Conservation (phyloP, 2,797 vertebrate species). For the Coracias cyanogaster region DNA sequence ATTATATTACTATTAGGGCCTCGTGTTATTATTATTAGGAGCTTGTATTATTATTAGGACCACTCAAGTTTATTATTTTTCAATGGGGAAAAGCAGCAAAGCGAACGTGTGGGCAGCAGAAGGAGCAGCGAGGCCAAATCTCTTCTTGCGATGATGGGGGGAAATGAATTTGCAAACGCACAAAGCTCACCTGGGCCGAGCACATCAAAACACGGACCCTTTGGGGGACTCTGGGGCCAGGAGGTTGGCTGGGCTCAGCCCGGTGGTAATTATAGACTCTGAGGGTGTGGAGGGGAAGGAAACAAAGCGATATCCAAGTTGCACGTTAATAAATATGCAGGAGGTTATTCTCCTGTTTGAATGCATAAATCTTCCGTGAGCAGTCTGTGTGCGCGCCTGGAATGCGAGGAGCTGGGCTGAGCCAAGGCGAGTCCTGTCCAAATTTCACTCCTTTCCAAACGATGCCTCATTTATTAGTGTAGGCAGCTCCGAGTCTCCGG, state of each 20-base stretch:
- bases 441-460: constrained; percentile 72
- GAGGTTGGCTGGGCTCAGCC: background rate
- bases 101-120: accelerated
- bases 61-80: background rate
- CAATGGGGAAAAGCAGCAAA: background rate
- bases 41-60: background rate
- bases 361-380: constrained; percentile 52
- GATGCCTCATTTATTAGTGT: constrained; percentile 68
- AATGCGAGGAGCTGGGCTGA: constrained; percentile 40
- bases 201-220: accelerated
- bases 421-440: constrained; percentile 66
- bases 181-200: background rate
- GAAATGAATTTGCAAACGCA: background rate
- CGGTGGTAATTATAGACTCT: background rate
- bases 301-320: background rate
- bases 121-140: background rate
- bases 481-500: constrained; percentile 27
- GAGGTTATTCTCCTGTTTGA: constrained; percentile 11
- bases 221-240: background rate
- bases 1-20: background rate
- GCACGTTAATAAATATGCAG: background rate
- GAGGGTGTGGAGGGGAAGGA: constrained; percentile 48
- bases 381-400: background rate
- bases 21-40: background rate
- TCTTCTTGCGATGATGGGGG: background rate